A percentile compares a stretch with the other conserved stretches of the same genome.
phyloP scores from a whole-genome alignment of 2,888 invertebrate genomes.

The Drosophila trichaetosa region DNA sequence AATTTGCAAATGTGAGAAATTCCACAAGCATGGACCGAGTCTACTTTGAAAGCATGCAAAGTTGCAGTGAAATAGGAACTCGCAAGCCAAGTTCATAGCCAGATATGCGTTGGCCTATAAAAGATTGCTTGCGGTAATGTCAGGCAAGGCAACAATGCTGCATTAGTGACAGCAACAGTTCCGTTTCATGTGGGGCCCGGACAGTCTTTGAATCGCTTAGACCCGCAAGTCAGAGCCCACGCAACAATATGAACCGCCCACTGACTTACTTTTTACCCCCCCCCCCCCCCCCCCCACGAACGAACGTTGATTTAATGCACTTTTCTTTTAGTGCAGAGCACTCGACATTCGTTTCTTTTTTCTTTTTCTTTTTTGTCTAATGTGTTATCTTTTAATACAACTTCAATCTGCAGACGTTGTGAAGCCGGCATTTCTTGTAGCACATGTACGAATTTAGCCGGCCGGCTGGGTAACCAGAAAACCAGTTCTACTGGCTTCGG shows the following conservation, averaged over 20 bases:
- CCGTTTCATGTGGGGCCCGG: conserved; percentile 68
- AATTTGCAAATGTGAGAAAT: conserved; percentile 63
- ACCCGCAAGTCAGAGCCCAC: conserved; percentile 25
- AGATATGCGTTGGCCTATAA: conserved; percentile 57
- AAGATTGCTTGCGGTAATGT: conserved; percentile 32
- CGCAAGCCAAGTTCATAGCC: conserved; percentile 49
- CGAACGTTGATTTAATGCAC: conserved; percentile 60
- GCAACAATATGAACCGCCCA: conserved; percentile 56
- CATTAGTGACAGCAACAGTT: conserved; percentile 67
- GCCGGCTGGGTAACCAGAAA: conserved; percentile 55
- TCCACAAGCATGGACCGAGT: conserved; percentile 50
- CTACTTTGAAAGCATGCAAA: conserved; percentile 34
- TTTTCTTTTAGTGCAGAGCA: conserved; percentile 46
- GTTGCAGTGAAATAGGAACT: conserved; percentile 28
- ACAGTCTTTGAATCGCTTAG: conserved; percentile 20
- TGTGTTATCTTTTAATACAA: conserved; percentile 77
- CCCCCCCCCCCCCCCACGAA: conserved; percentile 1
- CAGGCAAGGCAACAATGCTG: conserved; percentile 53
- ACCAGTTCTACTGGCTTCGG: conserved; percentile 62
- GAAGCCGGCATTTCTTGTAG: conserved; percentile 48
- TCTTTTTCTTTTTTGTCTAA: conserved; percentile 44
- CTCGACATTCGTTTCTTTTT: conserved; percentile 24
- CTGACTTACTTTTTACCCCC: conserved; percentile 71
- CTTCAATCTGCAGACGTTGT: conserved; percentile 69
- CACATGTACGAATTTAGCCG: conserved; percentile 60